phyloP scores from a whole-genome alignment of 2,797 vertebrate species.

The Halcyon chelicuti region DNA sequence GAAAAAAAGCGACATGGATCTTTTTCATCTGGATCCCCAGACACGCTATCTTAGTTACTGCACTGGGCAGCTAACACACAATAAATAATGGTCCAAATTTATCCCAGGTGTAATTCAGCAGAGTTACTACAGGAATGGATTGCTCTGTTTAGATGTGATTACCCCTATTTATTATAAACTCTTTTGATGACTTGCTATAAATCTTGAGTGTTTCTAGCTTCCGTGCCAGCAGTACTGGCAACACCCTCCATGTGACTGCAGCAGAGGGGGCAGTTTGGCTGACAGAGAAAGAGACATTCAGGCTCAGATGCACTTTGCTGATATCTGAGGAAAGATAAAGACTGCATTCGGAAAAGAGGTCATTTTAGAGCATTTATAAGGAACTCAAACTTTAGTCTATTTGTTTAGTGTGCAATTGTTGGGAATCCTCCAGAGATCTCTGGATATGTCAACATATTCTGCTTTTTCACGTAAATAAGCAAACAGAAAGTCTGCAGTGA shows the following conservation, averaged over 20 bases:
- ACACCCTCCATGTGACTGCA: neutral
- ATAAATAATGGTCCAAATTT: slow-evolving; percentile 40
- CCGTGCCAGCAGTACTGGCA: neutral
- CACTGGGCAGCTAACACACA: neutral
- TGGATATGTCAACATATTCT: neutral
- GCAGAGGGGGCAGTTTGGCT: neutral
- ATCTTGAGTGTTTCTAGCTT: neutral
- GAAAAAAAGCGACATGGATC: neutral
- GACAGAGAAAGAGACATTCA: neutral
- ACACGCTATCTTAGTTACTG: neutral
- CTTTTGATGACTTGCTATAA: slow-evolving; percentile 23
- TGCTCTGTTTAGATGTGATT: neutral
- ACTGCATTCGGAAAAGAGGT: neutral
- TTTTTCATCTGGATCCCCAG: neutral
- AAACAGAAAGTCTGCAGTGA: neutral
- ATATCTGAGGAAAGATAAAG: neutral
- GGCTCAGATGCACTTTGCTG: neutral
- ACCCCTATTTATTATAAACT: slow-evolving; percentile 8
- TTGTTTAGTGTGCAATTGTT: neutral
- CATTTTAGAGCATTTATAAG: neutral
- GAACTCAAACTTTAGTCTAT: neutral
- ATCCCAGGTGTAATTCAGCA: slow-evolving; percentile 17
- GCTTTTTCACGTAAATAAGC: neutral
- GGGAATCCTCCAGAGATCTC: neutral
- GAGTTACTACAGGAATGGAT: slow-evolving; percentile 2